phyloP scores from a whole-genome alignment of 2,113 vertebrate genomes.

The Myanophis thanlyinensis region DNA sequence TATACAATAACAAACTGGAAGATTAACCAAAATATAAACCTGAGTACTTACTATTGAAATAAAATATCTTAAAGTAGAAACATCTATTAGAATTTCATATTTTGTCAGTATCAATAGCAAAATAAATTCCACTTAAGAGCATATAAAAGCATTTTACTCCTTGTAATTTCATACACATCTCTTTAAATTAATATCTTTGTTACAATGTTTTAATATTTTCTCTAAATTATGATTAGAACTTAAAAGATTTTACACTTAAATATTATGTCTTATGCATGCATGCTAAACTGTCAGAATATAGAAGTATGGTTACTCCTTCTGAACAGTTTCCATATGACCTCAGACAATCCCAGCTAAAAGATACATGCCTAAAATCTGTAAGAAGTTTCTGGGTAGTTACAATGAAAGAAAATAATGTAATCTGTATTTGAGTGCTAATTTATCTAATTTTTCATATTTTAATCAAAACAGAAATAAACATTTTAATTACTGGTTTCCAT shows the following conservation, averaged over 20 bases:
- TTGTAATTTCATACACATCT: neutral
- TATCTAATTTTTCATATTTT: neutral
- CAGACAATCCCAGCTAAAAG: neutral
- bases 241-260: neutral
- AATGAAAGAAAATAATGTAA: neutral
- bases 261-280: neutral
- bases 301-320: neutral
- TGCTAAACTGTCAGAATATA: neutral
- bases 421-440: neutral
- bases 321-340: neutral
- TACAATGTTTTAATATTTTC: neutral
- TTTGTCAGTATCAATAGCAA: neutral
- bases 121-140: slow-evolving; percentile 57
- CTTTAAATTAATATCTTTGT: neutral
- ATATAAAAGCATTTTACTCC: slow-evolving; percentile 31
- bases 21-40: neutral
- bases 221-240: neutral
- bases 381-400: neutral
- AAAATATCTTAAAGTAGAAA: rapidly evolving
- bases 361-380: neutral
- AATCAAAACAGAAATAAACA: neutral
- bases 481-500: neutral
- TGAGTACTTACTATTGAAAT: rapidly evolving
- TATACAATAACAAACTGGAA: neutral
- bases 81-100: rapidly evolving